Evolutionary conservation across 2,888 invertebrate genomes (phyloP).

Genomic region (Lottia gigantea): DNA sequence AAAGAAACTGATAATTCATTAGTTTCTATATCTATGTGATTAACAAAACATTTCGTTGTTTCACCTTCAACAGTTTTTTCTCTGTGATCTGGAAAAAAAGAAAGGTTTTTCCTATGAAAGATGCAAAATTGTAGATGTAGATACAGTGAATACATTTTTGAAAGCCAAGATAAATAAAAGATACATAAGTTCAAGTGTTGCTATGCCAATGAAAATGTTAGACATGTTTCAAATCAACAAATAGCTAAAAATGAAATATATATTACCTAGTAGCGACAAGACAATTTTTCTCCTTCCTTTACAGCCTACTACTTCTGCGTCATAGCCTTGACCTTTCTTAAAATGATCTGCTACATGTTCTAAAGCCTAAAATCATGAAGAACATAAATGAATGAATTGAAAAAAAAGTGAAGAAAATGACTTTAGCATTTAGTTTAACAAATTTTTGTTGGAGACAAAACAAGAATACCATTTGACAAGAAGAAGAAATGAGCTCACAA

Average conservation of each 20-base stretch:
- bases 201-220: too few relatives aligned
- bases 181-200: too few relatives aligned
- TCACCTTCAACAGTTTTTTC: background rate
- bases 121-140: too few relatives aligned
- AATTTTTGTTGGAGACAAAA: too few relatives aligned
- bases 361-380: conserved; percentile 26
- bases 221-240: too few relatives aligned
- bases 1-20: background rate
- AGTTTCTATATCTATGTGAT: background rate
- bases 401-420: too few relatives aligned
- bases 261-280: background rate
- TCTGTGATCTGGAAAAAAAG: background rate
- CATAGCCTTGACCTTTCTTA: conserved; percentile 36
- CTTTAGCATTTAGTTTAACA: too few relatives aligned
- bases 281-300: background rate
- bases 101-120: background rate
- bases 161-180: too few relatives aligned
- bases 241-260: background rate
- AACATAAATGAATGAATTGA: too few relatives aligned
- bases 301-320: conserved; percentile 38
- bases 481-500: too few relatives aligned
- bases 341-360: conserved; percentile 34
- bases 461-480: too few relatives aligned
- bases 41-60: conserved; percentile 1
- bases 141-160: too few relatives aligned